Percentiles rank a stretch among this genome's conserved stretches.
Conservation (phyloP, 2,113 vertebrate genomes). For the Geococcyx californianus region DNA sequence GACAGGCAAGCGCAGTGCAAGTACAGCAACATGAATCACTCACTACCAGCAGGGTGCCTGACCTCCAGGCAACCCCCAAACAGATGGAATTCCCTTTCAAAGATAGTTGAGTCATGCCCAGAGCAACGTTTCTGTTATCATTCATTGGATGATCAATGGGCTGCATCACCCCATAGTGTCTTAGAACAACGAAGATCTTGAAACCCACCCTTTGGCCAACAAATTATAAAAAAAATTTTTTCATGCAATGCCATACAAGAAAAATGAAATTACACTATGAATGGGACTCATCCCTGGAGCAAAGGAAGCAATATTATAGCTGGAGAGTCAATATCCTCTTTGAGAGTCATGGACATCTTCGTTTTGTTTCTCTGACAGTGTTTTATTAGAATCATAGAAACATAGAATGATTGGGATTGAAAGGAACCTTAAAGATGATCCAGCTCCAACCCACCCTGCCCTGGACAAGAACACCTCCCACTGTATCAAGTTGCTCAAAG, state of each 20-base stretch:
- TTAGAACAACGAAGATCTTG: background rate
- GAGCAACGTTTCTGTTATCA: background rate
- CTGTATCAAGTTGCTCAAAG: no score
- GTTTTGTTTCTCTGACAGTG: background rate
- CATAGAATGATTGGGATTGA: no score
- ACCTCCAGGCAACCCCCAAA: background rate
- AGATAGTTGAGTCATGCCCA: background rate
- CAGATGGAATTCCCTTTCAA: background rate
- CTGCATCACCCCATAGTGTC: background rate
- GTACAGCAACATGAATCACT: background rate
- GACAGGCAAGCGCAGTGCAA: background rate
- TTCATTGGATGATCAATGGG: background rate
- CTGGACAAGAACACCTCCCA: no score
- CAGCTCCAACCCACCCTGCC: no score
- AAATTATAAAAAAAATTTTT: background rate
- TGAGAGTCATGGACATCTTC: background rate
- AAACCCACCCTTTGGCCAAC: background rate
- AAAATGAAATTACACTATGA: background rate
- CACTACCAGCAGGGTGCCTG: background rate
- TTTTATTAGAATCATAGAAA: background rate
- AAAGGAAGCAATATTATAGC: background rate
- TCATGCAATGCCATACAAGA: background rate
- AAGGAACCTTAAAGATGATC: no score
- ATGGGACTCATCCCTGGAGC: background rate
- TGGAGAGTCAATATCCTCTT: background rate